Percentiles rank a stretch among this genome's conserved stretches.
Conservation (phyloP, 2,797 vertebrate genomes). For the Galago senegalensis region DNA sequence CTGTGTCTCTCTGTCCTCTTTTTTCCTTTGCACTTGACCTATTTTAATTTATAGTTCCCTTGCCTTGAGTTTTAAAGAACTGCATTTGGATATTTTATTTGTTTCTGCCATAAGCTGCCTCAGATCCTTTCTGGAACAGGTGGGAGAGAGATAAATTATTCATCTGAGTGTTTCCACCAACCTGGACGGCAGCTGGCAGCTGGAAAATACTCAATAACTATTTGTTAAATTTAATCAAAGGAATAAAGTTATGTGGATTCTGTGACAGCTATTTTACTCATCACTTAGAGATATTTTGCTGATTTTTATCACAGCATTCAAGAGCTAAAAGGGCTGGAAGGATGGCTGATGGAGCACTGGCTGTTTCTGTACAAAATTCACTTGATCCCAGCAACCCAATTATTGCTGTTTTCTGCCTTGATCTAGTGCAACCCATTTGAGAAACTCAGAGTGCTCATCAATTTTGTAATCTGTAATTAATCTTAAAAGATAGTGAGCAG, state of each 20-base stretch:
- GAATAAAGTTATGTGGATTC: conserved; percentile 51
- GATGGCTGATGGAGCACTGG: not conserved
- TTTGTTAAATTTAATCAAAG: conserved; percentile 75
- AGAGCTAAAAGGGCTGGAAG: conserved; percentile 7
- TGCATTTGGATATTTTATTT: conserved; percentile 52
- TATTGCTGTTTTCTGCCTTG: not conserved
- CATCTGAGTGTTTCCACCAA: conserved; percentile 51
- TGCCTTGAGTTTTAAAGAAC: conserved; percentile 32
- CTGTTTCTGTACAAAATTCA: not conserved
- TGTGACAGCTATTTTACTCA: conserved; percentile 40
- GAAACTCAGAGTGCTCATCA: not conserved
- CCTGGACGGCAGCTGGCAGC: conserved; percentile 27
- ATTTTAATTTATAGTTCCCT: conserved; percentile 60
- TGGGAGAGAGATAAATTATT: conserved; percentile 71
- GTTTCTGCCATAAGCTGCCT: conserved; percentile 60
- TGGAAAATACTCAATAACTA: conserved; percentile 45
- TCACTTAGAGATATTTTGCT: not conserved
- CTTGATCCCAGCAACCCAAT: not conserved
- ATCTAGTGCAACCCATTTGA: not conserved
- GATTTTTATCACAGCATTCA: conserved; percentile 14
- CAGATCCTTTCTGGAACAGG: conserved; percentile 59
- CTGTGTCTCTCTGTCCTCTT: not conserved
- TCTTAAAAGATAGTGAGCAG: not conserved
- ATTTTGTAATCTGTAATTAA: conserved; percentile 14
- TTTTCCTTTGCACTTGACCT: not conserved